These are phyloP conservation scores for Acrossocheilus wenchowensis DNA, from an alignment of 2,797 vertebrate species.

Conservation along the genomic window DNA sequence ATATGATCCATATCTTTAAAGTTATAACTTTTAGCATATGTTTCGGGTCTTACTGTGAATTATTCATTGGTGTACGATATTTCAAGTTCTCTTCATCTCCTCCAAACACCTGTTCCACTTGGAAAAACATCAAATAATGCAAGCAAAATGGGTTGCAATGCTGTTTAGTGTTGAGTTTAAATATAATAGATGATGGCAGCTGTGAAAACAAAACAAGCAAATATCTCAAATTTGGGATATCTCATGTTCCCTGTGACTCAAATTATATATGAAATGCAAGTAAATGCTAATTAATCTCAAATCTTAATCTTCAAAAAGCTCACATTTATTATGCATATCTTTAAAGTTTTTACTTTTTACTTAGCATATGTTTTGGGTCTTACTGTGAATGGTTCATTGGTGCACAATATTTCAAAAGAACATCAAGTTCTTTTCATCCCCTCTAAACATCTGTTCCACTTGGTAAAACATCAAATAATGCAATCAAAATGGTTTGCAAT, in stretches of 20 bases:
- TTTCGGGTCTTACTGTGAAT: not conserved
- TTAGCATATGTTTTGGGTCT: not conserved
- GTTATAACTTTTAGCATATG: not conserved
- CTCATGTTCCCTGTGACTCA: not conserved
- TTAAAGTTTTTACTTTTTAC: not conserved
- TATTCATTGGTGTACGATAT: not conserved
- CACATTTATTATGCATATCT: not conserved
- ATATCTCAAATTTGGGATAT: not conserved
- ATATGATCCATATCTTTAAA: not conserved
- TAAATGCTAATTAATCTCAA: not conserved
- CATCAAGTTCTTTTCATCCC: not conserved
- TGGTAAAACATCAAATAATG: not conserved
- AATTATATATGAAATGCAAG: not conserved
- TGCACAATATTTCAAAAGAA: not conserved
- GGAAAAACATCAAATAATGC: not conserved
- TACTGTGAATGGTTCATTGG: not conserved
- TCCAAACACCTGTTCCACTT: not conserved
- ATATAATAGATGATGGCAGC: constrained; percentile 7
- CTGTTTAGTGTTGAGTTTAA: not conserved
- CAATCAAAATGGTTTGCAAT: not conserved
- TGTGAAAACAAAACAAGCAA: not conserved
- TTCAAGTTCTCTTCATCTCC: not conserved
- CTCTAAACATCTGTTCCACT: not conserved
- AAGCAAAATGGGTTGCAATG: not conserved
- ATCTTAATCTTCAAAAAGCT: not conserved